A percentile compares a stretch with the other conserved stretches of the same genome.
Conservation (phyloP, 2,888 invertebrate species). For the Saturnia pavonia region DNA sequence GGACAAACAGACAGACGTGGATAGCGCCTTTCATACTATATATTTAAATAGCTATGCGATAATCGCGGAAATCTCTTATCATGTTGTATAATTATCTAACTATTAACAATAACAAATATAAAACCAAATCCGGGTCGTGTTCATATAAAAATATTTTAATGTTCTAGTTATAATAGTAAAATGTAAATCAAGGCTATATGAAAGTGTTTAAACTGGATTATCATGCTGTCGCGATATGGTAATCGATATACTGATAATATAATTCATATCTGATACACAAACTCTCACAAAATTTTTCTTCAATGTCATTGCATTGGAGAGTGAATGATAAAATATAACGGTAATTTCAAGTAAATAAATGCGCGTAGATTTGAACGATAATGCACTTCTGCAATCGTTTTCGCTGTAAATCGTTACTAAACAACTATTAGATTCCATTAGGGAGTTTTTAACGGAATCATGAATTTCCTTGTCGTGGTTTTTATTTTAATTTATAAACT, state of each 20-base stretch:
- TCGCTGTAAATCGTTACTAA: conserved; percentile 32
- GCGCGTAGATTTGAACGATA: conserved; percentile 25
- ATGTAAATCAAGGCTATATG: conserved; percentile 42
- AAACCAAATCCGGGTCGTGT: conserved; percentile 6
- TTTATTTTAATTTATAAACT: too few species aligned
- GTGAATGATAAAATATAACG: conserved; percentile 23
- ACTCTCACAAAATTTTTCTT: conserved; percentile 44
- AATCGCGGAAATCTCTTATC: not conserved
- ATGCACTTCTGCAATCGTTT: conserved; percentile 20
- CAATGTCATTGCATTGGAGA: conserved; percentile 31
- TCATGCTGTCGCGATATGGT: conserved; percentile 59
- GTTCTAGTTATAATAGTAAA: conserved; percentile 17
- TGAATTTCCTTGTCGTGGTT: too few species aligned
- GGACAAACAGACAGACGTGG: too few species aligned
- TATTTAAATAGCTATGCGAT: not conserved
- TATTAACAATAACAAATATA: not conserved
- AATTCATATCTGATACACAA: conserved; percentile 53
- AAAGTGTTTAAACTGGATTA: conserved; percentile 49
- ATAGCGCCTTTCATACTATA: too few species aligned
- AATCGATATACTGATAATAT: conserved; percentile 70
- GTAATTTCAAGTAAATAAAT: conserved; percentile 34
- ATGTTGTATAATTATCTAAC: not conserved
- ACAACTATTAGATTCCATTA: conserved; percentile 42
- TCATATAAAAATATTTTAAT: conserved; percentile 11
- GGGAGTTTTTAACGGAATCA: too few species aligned